phyloP scores from a whole-genome alignment of 1,140 invertebrate genomes.

The Drosophila willistoni region DNA sequence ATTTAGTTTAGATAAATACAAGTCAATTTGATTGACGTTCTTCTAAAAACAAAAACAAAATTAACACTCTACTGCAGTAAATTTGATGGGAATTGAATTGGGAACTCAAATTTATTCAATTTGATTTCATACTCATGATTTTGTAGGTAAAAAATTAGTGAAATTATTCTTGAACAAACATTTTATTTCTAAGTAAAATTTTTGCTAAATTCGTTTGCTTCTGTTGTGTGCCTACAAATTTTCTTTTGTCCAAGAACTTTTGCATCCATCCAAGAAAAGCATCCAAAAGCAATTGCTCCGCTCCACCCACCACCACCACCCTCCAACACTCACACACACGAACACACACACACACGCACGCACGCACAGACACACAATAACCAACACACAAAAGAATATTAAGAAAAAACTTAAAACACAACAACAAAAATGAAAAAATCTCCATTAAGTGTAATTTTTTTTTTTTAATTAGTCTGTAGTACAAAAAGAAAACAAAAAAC shows the following conservation, averaged over 20 bases:
- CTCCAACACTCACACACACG: slow-evolving; percentile 3
- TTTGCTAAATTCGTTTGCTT: not conserved
- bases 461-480: slow-evolving; percentile 54
- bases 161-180: slow-evolving; percentile 6
- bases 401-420: not conserved
- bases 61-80: not conserved
- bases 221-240: slow-evolving; percentile 6
- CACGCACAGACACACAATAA: slow-evolving; percentile 32
- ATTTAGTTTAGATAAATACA: not conserved
- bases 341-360: slow-evolving; percentile 19
- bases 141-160: not conserved
- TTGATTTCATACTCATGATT: not conserved
- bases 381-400: slow-evolving; percentile 28
- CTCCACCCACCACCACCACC: slow-evolving; percentile 23
- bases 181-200: slow-evolving; percentile 1
- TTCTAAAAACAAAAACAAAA: not conserved
- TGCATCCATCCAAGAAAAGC: not conserved
- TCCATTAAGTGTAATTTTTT: slow-evolving; percentile 76
- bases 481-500: not conserved
- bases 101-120: not conserved
- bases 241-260: slow-evolving; percentile 5
- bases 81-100: not conserved
- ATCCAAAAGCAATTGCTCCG: not conserved
- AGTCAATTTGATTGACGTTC: slow-evolving; percentile 6
- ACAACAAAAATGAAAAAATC: slow-evolving; percentile 37